These are phyloP conservation scores for Lethenteron camtschaticum DNA, from an alignment of 2,113 vertebrate genomes.

Conservation along the genomic window DNA sequence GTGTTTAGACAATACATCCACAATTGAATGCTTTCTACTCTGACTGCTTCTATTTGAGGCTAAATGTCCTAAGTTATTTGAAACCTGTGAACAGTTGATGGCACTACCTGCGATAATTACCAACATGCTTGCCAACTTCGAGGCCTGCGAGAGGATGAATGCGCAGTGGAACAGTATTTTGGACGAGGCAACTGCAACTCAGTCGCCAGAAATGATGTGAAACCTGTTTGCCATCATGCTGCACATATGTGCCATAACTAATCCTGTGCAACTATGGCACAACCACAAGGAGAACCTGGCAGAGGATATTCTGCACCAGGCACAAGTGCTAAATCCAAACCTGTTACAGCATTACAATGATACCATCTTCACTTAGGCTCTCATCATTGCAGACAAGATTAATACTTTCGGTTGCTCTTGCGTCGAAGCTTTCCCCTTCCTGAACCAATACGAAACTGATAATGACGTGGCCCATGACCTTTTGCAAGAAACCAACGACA, in stretches of 20 bases:
- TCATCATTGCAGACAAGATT: conserved; percentile 1
- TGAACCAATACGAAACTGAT: not conserved
- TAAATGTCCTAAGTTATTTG: not conserved
- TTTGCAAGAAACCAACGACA: not conserved
- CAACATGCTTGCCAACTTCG: not conserved
- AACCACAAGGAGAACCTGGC: conserved; percentile 2
- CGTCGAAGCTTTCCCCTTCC: not conserved
- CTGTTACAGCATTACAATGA: not conserved
- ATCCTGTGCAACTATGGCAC: conserved; percentile 2
- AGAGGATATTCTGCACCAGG: conserved; percentile 1
- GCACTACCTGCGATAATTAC: not conserved
- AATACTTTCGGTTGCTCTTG: not conserved
- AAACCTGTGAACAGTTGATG: conserved; percentile 2
- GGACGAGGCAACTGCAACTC: not conserved
- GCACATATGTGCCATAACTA: not conserved
- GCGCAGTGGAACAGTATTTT: not conserved
- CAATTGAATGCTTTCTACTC: not conserved
- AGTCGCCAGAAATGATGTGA: not conserved
- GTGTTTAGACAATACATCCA: not conserved
- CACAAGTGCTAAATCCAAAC: conserved; percentile 2
- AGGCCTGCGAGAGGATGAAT: not conserved
- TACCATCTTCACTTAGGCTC: conserved; percentile 1
- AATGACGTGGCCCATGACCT: not conserved
- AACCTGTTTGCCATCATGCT: not conserved
- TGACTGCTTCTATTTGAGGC: conserved; percentile 1